These are phyloP conservation scores for Anguilla japonica DNA, from an alignment of 2,113 vertebrate species.

Conservation along the genomic window DNA sequence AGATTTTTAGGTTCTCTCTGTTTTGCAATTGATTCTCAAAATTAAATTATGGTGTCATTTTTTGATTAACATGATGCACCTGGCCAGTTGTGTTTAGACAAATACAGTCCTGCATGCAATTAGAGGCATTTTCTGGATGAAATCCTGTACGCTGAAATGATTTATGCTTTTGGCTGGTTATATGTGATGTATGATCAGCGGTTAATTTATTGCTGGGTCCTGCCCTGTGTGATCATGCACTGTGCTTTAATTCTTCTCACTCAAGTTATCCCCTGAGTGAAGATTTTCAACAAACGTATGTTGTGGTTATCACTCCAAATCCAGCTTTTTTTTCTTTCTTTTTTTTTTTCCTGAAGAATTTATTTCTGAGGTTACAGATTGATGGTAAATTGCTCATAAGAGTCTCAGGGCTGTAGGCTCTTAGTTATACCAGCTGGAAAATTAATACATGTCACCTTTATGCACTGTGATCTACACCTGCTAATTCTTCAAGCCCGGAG, in stretches of 20 bases:
- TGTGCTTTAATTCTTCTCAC: conserved; percentile 28
- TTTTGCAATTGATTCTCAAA: not conserved
- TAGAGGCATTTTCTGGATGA: not conserved
- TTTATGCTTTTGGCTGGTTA: not conserved
- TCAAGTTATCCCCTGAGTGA: conserved; percentile 37
- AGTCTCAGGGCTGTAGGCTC: conserved; percentile 36
- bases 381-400: conserved; percentile 35
- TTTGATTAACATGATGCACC: not conserved
- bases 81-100: not conserved
- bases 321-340: conserved; percentile 27
- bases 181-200: not conserved
- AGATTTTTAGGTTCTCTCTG: not conserved
- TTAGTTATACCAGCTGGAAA: conserved; percentile 44
- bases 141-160: not conserved
- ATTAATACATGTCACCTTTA: conserved; percentile 52
- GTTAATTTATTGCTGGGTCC: not conserved
- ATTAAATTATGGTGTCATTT: conserved; percentile 1
- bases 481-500: conserved; percentile 47
- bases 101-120: not conserved
- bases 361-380: conserved; percentile 38
- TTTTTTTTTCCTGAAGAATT: conserved; percentile 24
- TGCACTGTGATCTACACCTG: conserved; percentile 56
- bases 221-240: not conserved
- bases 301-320: conserved; percentile 41
- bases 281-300: conserved; percentile 39